Evolutionary conservation across 2,113 vertebrate species (phyloP).

Genomic region (Eulemur rufifrons): DNA sequence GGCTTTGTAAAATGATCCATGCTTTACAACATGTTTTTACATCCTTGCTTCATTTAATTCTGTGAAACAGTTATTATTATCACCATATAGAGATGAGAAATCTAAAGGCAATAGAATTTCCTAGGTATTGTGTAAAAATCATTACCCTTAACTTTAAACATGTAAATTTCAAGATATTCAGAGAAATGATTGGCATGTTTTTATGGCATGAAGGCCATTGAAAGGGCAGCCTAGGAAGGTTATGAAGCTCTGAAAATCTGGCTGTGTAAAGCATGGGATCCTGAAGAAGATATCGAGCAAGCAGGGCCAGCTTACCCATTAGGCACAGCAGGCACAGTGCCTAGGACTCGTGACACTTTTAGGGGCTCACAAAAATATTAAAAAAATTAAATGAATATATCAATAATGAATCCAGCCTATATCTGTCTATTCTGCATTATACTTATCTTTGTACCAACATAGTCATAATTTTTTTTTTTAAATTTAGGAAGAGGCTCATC

Average conservation of each 20-base stretch:
- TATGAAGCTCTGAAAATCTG: not conserved
- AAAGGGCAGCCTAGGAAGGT: not conserved
- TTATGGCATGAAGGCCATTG: not conserved
- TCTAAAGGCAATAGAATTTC: slow-evolving; percentile 1
- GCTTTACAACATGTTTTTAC: slow-evolving; percentile 4
- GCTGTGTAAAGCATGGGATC: not conserved
- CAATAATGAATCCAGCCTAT: not conserved
- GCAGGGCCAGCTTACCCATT: not conserved
- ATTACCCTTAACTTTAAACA: slow-evolving; percentile 9
- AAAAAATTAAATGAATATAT: not conserved
- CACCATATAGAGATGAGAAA: not conserved
- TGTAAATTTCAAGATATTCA: not conserved
- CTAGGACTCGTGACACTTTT: not conserved
- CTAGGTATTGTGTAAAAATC: not conserved
- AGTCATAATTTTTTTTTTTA: not conserved
- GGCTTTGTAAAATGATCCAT: slow-evolving; percentile 23
- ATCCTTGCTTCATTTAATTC: slow-evolving; percentile 23
- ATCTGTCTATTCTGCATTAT: not conserved
- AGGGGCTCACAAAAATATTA: not conserved
- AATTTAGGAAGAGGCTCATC: not conserved
- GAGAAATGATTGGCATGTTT: not conserved
- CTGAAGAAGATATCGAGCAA: not conserved
- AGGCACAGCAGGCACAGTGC: not conserved
- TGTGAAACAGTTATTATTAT: not conserved
- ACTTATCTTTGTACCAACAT: not conserved